Evolutionary conservation across 2,888 invertebrate genomes (phyloP).

Genomic region (Apodemia mormo): DNA sequence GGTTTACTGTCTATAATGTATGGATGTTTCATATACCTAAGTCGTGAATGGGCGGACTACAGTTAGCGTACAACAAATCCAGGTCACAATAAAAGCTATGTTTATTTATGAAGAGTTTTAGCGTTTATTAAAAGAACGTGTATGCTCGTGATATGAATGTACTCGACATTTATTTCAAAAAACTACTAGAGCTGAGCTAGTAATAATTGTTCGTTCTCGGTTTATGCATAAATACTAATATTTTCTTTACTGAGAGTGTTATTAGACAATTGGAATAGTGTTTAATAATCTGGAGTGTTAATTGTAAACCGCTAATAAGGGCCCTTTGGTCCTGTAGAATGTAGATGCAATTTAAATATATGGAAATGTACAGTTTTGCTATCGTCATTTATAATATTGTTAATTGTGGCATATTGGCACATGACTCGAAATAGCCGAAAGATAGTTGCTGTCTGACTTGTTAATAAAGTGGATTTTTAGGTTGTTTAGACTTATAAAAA

Average conservation of each 20-base stretch:
- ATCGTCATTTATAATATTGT: too few relatives aligned
- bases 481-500: too few relatives aligned
- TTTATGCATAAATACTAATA: neutral
- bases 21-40: neutral
- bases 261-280: neutral
- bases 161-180: neutral
- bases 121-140: slow-evolving; percentile 7
- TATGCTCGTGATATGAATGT: neutral
- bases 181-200: neutral
- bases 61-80: slow-evolving; percentile 4
- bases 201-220: slow-evolving; percentile 1
- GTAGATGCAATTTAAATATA: too few relatives aligned
- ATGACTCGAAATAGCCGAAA: too few relatives aligned
- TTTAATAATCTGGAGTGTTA: neutral
- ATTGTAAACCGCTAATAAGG: neutral
- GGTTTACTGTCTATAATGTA: too few relatives aligned
- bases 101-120: neutral
- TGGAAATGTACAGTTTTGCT: too few relatives aligned
- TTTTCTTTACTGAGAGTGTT: neutral
- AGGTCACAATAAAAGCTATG: slow-evolving; percentile 1
- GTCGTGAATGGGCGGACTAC: neutral
- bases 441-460: too few relatives aligned
- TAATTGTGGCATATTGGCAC: too few relatives aligned
- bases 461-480: too few relatives aligned
- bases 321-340: too few relatives aligned